Conservation (phyloP, 2,113 vertebrate species). For the Pholis gunnellus region DNA sequence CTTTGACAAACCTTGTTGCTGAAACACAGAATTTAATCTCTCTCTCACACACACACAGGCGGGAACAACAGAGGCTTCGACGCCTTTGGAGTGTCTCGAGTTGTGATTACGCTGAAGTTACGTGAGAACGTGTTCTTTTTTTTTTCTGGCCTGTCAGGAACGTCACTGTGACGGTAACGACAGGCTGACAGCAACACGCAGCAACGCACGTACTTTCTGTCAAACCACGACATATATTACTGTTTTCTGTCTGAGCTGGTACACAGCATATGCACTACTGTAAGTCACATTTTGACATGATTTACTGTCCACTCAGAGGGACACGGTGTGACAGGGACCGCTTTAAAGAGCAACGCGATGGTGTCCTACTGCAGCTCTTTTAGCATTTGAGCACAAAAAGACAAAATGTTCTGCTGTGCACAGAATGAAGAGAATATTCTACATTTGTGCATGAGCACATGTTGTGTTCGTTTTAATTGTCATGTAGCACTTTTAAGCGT, state of each 20-base stretch:
- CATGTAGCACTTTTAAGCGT: not conserved
- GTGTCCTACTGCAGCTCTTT: not conserved
- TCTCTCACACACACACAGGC: not conserved
- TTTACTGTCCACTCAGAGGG: slow-evolving; percentile 19
- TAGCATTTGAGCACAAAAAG: not conserved
- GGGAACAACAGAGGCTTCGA: slow-evolving; percentile 15
- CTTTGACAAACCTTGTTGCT: slow-evolving; percentile 5
- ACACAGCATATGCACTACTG: not conserved
- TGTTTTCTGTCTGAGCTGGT: slow-evolving; percentile 21
- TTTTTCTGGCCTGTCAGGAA: slow-evolving; percentile 49
- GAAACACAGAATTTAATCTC: slow-evolving; percentile 9
- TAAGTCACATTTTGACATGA: slow-evolving; percentile 4
- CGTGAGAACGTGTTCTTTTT: slow-evolving; percentile 36
- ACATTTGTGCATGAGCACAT: not conserved
- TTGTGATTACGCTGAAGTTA: slow-evolving; percentile 60
- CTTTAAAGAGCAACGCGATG: not conserved
- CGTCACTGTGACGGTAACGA: slow-evolving; percentile 26
- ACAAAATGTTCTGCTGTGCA: not conserved
- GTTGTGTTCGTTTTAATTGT: not conserved
- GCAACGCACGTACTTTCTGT: slow-evolving; percentile 41
- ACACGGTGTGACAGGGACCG: not conserved
- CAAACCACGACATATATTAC: slow-evolving; percentile 35
- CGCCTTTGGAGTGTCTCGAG: slow-evolving; percentile 29
- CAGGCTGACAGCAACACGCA: slow-evolving; percentile 43
- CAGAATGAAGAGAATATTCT: not conserved